A percentile compares a stretch with the other conserved stretches of the same genome.
Evolutionary conservation across 2,113 vertebrate genomes (phyloP).

Genomic region (Gopherus flavomarginatus): DNA sequence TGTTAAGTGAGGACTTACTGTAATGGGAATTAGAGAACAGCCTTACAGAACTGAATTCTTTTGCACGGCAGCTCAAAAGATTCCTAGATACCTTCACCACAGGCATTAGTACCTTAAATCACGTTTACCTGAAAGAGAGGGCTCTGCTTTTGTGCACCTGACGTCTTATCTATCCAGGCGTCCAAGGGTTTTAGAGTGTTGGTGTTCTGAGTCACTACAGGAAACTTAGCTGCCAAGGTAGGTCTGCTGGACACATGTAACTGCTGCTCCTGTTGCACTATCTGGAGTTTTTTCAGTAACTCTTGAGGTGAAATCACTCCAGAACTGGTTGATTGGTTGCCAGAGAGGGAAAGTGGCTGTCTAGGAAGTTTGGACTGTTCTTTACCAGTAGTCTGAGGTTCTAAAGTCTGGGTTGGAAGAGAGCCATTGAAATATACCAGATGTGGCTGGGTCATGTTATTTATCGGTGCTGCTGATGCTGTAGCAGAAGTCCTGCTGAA

Average conservation of each 20-base stretch:
- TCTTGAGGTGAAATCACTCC: slow-evolving; percentile 88
- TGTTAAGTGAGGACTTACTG: too few species aligned
- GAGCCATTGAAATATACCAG: slow-evolving; percentile 74
- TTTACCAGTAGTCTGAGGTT: slow-evolving; percentile 43
- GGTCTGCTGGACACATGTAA: slow-evolving; percentile 73
- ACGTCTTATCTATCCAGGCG: slow-evolving; percentile 73
- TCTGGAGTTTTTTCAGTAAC: slow-evolving; percentile 89
- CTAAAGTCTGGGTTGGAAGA: slow-evolving; percentile 59
- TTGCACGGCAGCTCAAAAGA: neutral
- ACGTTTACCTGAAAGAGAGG: slow-evolving; percentile 85
- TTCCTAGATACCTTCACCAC: neutral
- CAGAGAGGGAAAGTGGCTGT: slow-evolving; percentile 45
- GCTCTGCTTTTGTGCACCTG: slow-evolving; percentile 73
- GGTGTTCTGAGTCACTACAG: slow-evolving; percentile 67
- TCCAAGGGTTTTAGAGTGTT: slow-evolving; percentile 58
- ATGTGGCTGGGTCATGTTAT: slow-evolving; percentile 60
- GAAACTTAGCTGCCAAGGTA: slow-evolving; percentile 87
- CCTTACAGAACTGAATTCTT: neutral
- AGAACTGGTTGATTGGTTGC: slow-evolving; percentile 53
- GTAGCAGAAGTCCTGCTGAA: slow-evolving; percentile 49
- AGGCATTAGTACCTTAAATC: neutral
- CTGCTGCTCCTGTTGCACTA: slow-evolving; percentile 90
- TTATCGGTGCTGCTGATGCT: neutral
- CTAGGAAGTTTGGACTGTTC: slow-evolving; percentile 60
- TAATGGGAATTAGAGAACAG: neutral